phyloP scores from a whole-genome alignment of 1,140 invertebrate genomes.

The Drosophila nasuta region DNA sequence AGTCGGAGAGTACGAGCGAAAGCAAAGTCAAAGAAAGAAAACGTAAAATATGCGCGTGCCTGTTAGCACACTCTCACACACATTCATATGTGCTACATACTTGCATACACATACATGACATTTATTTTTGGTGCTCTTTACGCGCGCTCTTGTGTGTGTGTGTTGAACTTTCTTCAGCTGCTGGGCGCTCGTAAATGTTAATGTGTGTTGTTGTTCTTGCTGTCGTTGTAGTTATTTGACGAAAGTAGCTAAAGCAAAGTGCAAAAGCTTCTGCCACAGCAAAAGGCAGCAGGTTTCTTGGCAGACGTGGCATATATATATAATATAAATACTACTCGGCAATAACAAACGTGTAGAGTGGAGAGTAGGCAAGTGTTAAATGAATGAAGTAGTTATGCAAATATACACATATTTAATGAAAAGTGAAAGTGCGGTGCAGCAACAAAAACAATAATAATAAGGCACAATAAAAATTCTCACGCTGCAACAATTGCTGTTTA shows the following conservation, averaged over 20 bases:
- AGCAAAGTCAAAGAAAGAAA: constrained; percentile 26
- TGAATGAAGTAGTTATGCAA: constrained; percentile 14
- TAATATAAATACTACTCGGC: background rate
- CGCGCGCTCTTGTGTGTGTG: constrained; percentile 9
- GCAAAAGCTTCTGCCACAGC: constrained; percentile 42
- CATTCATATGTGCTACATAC: background rate
- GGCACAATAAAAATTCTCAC: constrained; percentile 41
- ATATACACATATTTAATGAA: constrained; percentile 31
- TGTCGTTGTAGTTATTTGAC: constrained; percentile 17
- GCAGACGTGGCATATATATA: constrained; percentile 59
- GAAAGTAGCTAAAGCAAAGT: constrained; percentile 56
- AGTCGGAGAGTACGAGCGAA: constrained; percentile 2
- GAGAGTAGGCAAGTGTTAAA: constrained; percentile 2
- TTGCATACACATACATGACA: constrained; percentile 14
- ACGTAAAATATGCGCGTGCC: constrained; percentile 44
- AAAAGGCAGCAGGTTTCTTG: constrained; percentile 52
- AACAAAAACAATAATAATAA: constrained; percentile 32
- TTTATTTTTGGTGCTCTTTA: constrained; percentile 25
- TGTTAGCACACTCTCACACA: constrained; percentile 19
- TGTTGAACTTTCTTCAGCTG: constrained; percentile 68
- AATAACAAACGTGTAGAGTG: constrained; percentile 5
- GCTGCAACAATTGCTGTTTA: constrained; percentile 37
- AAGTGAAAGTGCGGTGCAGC: constrained; percentile 64
- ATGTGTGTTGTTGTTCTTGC: constrained; percentile 20
- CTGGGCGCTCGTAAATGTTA: constrained; percentile 51